phyloP scores from a whole-genome alignment of 30 jellyfish, hydroid and myxozoan species.

The Calvadosia cruxmelitensis region DNA sequence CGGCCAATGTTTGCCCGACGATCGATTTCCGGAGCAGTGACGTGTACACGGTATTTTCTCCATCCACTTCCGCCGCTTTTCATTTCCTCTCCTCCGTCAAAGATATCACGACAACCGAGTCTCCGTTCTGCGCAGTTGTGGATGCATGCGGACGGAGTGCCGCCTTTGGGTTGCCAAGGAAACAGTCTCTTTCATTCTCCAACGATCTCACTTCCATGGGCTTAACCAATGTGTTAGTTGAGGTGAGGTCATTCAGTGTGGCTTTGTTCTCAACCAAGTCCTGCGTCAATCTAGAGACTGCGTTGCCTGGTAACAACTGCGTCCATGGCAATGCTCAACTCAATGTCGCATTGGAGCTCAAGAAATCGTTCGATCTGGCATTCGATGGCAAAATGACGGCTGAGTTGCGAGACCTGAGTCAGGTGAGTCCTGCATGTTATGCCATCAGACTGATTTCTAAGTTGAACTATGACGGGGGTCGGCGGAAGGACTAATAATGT shows the following conservation, averaged over 20 bases:
- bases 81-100: not conserved
- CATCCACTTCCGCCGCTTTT: not conserved
- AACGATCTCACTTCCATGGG: not conserved
- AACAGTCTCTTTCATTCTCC: not conserved
- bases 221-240: not conserved
- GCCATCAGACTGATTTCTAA: too few relatives aligned
- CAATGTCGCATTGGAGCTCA: not conserved
- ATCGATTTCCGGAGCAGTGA: not conserved
- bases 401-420: not conserved
- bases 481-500: too few relatives aligned
- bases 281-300: not conserved
- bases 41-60: not conserved
- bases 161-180: not conserved
- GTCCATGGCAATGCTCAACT: not conserved
- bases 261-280: not conserved
- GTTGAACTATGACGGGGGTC: too few relatives aligned
- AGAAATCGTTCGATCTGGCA: not conserved
- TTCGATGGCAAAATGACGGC: slow-evolving; percentile 8
- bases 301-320: not conserved
- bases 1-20: not conserved
- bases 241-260: not conserved
- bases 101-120: not conserved
- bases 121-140: not conserved
- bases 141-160: not conserved
- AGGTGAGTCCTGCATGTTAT: slow-evolving; percentile 2